These are phyloP conservation scores for Zeuzera pyrina DNA, from an alignment of 2,888 invertebrate species.

Conservation along the genomic window DNA sequence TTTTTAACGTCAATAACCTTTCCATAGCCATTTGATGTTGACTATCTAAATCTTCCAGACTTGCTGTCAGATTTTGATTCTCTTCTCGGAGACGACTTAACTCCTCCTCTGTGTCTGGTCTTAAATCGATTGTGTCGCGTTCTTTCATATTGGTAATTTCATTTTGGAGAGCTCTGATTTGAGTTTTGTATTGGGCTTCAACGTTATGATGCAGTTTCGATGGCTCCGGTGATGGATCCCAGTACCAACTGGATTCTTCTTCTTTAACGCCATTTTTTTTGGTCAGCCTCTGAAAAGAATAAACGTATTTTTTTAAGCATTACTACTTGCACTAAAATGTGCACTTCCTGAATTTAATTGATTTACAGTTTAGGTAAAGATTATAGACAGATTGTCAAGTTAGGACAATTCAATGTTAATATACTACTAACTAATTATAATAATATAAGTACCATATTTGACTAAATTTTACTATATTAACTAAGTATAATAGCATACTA, in stretches of 20 bases:
- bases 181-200: slow-evolving; percentile 36
- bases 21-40: slow-evolving; percentile 82
- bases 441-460: too few species aligned
- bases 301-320: too few species aligned
- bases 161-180: slow-evolving; percentile 48
- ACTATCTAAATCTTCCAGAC: slow-evolving; percentile 80
- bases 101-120: slow-evolving; percentile 44
- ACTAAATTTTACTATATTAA: too few species aligned
- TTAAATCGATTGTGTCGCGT: slow-evolving; percentile 32
- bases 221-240: slow-evolving; percentile 55
- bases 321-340: too few species aligned
- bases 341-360: too few species aligned
- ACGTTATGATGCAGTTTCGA: slow-evolving; percentile 13
- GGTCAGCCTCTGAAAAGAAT: slow-evolving; percentile 56
- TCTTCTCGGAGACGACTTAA: slow-evolving; percentile 68
- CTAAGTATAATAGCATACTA: too few species aligned
- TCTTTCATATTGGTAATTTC: slow-evolving; percentile 55
- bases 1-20: slow-evolving; percentile 66
- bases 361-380: too few species aligned
- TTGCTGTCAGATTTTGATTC: slow-evolving; percentile 69
- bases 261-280: slow-evolving; percentile 59
- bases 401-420: too few species aligned
- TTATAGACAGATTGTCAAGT: too few species aligned
- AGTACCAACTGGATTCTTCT: slow-evolving; percentile 67
- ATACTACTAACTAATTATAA: too few species aligned